Conservation (phyloP, 2,888 invertebrate genomes). For the Caenorhabditis japonica region DNA sequence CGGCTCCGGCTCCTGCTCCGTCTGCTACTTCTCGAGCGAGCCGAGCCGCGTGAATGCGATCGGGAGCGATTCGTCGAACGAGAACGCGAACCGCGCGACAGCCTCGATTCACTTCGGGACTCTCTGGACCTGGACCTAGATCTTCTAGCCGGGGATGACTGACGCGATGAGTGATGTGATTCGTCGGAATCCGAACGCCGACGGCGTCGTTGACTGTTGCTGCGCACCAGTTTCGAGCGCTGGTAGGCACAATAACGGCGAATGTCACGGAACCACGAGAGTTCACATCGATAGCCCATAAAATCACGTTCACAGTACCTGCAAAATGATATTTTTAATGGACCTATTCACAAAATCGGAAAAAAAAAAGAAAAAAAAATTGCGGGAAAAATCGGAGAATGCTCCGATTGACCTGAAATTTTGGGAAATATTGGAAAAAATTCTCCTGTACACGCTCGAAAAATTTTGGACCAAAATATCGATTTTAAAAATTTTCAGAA, state of each 20-base stretch:
- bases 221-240: conserved; percentile 17
- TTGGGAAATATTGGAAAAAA: too few relatives aligned
- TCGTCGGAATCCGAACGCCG: conserved; percentile 40
- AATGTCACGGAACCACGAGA: conserved; percentile 75
- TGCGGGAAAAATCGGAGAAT: too few relatives aligned
- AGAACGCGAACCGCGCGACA: background rate
- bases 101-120: background rate
- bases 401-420: too few relatives aligned
- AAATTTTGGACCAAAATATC: too few relatives aligned
- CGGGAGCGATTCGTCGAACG: conserved; percentile 1
- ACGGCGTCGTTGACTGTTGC: conserved; percentile 38
- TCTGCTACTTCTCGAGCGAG: conserved; percentile 8
- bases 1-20: background rate
- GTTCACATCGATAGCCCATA: conserved; percentile 66
- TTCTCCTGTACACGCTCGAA: too few relatives aligned
- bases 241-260: conserved; percentile 65
- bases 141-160: background rate
- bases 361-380: too few relatives aligned
- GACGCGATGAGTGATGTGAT: background rate
- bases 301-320: conserved; percentile 68
- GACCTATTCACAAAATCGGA: too few relatives aligned
- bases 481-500: too few relatives aligned
- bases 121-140: background rate
- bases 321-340: conserved; percentile 27
- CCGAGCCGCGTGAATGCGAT: conserved; percentile 1